phyloP scores from a whole-genome alignment of 1,140 invertebrate genomes.

The Spodoptera frugiperda region DNA sequence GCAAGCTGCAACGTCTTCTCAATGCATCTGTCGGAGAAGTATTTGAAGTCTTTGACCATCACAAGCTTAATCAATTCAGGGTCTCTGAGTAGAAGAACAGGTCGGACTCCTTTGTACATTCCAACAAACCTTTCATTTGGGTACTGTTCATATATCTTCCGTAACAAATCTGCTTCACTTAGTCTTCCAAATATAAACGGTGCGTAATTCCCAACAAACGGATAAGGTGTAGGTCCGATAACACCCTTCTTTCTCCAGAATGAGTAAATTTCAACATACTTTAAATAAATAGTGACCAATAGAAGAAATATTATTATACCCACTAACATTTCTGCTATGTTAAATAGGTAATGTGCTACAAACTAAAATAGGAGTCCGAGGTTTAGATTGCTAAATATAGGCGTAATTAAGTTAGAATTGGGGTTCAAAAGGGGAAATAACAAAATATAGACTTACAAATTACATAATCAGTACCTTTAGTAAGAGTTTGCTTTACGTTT shows the following conservation, averaged over 20 bases:
- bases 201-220: background rate
- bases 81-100: background rate
- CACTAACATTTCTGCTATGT: background rate
- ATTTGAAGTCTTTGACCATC: background rate
- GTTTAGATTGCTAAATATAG: too few relatives aligned
- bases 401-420: too few relatives aligned
- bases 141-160: slow-evolving; percentile 12
- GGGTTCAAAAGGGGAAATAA: too few relatives aligned
- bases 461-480: too few relatives aligned
- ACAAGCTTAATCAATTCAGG: background rate
- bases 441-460: too few relatives aligned
- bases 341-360: too few relatives aligned
- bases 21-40: background rate
- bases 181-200: background rate
- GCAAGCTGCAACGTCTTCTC: background rate
- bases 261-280: background rate
- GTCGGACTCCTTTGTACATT: slow-evolving; percentile 3
- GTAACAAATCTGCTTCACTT: slow-evolving; percentile 3
- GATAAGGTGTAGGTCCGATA: background rate
- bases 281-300: background rate
- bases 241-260: background rate
- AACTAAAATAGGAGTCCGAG: too few relatives aligned
- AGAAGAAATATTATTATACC: background rate
- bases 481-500: too few relatives aligned
- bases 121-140: slow-evolving; percentile 23